Percentiles rank a stretch among this genome's conserved stretches.
phyloP scores from a whole-genome alignment of 2,113 vertebrate genomes.

The Chionis minor region DNA sequence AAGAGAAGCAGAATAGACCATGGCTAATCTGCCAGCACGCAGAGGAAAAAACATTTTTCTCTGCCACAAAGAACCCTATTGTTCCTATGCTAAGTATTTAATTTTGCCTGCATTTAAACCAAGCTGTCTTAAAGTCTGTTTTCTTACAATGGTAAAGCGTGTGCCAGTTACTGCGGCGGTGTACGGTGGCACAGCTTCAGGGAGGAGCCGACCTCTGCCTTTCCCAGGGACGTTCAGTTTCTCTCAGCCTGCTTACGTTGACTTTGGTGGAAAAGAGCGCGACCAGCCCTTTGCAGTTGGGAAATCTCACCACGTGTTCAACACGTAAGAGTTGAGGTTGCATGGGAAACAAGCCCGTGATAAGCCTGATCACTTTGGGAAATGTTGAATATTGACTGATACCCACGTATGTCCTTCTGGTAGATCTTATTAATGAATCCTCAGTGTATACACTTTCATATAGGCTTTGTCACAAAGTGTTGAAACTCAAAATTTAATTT shows the following conservation, averaged over 20 bases:
- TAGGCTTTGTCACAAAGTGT: neutral
- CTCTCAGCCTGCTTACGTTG: neutral
- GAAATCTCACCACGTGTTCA: neutral
- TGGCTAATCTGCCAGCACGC: slow-evolving; percentile 17
- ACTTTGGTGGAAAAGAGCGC: neutral
- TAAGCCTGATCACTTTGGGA: neutral
- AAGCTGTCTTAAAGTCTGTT: slow-evolving; percentile 4
- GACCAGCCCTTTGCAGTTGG: neutral
- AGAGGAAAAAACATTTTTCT: neutral
- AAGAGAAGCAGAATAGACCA: neutral
- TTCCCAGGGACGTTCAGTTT: neutral
- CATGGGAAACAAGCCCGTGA: neutral
- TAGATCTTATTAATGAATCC: neutral
- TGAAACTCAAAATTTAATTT: neutral
- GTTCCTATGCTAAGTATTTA: slow-evolving; percentile 14
- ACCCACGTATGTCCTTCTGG: neutral
- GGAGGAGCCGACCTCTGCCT: neutral
- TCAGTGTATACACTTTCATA: neutral
- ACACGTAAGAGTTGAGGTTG: neutral
- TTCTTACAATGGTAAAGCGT: neutral
- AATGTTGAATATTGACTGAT: neutral
- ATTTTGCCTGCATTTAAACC: slow-evolving; percentile 22
- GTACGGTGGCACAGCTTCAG: neutral
- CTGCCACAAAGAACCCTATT: slow-evolving; percentile 37
- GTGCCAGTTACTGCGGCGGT: neutral